Conservation (phyloP, 1,140 invertebrate genomes). For the Andricus grossulariae region DNA sequence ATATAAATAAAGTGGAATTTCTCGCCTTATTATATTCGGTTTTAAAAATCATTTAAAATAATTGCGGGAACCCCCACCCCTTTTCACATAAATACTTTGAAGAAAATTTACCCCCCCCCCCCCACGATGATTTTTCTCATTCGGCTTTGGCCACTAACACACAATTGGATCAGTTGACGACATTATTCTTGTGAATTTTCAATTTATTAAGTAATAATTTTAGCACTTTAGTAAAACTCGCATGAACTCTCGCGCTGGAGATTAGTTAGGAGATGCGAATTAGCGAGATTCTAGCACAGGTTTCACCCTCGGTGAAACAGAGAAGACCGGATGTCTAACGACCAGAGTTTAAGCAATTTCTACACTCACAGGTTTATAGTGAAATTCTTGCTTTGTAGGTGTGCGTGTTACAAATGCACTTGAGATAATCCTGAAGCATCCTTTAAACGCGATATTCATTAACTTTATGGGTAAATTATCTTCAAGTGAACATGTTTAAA, state of each 20-base stretch:
- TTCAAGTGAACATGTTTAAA: not conserved
- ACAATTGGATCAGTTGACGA: no score
- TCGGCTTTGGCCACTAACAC: no score
- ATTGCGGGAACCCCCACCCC: no score
- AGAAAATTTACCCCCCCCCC: no score
- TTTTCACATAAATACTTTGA: no score
- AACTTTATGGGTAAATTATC: slow-evolving; percentile 9
- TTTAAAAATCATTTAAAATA: no score
- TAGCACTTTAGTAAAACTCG: slow-evolving; percentile 45
- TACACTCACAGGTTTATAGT: slow-evolving; percentile 23
- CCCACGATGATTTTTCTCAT: no score
- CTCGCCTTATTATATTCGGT: no score
- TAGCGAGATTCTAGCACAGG: slow-evolving; percentile 68
- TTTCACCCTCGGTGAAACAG: slow-evolving; percentile 59
- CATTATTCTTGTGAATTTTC: not conserved
- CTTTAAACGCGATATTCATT: slow-evolving; percentile 19
- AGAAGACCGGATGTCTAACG: slow-evolving; percentile 50
- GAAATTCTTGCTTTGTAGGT: slow-evolving; percentile 1
- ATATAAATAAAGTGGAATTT: no score
- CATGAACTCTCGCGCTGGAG: slow-evolving; percentile 50
- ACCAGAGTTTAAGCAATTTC: slow-evolving; percentile 26
- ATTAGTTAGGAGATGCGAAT: slow-evolving; percentile 66
- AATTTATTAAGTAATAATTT: slow-evolving; percentile 34
- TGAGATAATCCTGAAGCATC: slow-evolving; percentile 13
- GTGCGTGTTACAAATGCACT: slow-evolving; percentile 23